Conservation (phyloP, 2,888 invertebrate species). For the Agrilus biguttatus region DNA sequence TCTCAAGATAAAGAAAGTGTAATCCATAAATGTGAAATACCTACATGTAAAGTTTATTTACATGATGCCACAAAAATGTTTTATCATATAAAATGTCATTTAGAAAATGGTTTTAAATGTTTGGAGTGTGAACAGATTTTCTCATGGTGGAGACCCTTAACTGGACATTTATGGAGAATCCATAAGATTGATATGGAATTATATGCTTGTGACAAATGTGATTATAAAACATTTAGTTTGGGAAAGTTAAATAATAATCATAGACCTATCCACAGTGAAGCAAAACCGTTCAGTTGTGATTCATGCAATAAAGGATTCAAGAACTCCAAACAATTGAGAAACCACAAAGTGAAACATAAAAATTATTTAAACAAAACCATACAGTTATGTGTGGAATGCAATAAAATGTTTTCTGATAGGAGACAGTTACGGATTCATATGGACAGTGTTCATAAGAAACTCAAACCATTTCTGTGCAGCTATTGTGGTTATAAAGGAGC, state of each 20-base stretch:
- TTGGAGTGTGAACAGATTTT: constrained; percentile 48
- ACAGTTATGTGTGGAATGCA: constrained; percentile 42
- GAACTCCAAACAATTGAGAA: constrained; percentile 62
- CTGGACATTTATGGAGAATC: constrained; percentile 64
- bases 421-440: constrained; percentile 39
- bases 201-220: constrained; percentile 59
- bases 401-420: constrained; percentile 39
- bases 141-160: constrained; percentile 49
- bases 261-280: constrained; percentile 56
- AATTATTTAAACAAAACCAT: constrained; percentile 20
- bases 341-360: constrained; percentile 55
- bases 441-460: constrained; percentile 49
- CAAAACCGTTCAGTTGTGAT: constrained; percentile 45
- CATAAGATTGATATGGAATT: constrained; percentile 70
- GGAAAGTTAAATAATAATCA: constrained; percentile 60
- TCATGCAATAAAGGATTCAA: constrained; percentile 67
- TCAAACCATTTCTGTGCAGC: constrained; percentile 50
- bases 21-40: constrained; percentile 35
- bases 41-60: constrained; percentile 42
- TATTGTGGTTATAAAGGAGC: constrained; percentile 54
- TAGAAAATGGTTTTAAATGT: constrained; percentile 36
- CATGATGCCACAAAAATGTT: constrained; percentile 42
- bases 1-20: constrained; percentile 6
- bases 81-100: constrained; percentile 52
- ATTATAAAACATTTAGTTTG: constrained; percentile 55